Evolutionary conservation across 2,113 vertebrate species (phyloP).

Genomic region (Tragelaphus strepsiceros): DNA sequence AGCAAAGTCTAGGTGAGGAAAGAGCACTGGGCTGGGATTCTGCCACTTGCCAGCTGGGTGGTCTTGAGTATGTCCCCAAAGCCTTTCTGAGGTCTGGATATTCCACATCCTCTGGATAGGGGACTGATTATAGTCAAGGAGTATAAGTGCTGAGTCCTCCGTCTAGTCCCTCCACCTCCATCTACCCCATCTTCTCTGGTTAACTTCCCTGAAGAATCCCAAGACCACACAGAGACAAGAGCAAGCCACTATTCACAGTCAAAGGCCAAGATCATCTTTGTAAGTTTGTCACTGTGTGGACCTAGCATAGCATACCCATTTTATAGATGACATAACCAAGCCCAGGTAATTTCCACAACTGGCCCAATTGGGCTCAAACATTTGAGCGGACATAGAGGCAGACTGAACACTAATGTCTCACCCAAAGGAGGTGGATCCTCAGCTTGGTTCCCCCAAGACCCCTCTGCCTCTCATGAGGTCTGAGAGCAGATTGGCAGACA

Average conservation of each 20-base stretch:
- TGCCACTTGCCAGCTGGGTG: neutral
- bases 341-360: neutral
- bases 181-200: neutral
- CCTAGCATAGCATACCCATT: neutral
- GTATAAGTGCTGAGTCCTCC: neutral
- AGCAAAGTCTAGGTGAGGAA: neutral
- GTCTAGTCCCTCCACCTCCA: too few species aligned
- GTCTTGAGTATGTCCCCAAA: neutral
- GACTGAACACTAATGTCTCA: neutral
- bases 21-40: neutral
- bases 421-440: neutral
- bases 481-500: neutral
- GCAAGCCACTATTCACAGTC: neutral
- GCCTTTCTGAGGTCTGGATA: neutral
- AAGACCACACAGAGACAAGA: neutral
- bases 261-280: neutral
- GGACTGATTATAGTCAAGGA: neutral
- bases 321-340: neutral
- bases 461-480: neutral
- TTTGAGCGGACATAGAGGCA: neutral
- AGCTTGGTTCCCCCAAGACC: neutral
- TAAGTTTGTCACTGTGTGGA: neutral
- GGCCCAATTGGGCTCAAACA: neutral
- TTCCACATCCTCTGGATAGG: neutral
- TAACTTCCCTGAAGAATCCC: neutral